A percentile compares a stretch with the other conserved stretches of the same genome.
These are phyloP conservation scores for Leuciscus idus DNA, from an alignment of 2,113 vertebrate genomes.

Conservation along the genomic window DNA sequence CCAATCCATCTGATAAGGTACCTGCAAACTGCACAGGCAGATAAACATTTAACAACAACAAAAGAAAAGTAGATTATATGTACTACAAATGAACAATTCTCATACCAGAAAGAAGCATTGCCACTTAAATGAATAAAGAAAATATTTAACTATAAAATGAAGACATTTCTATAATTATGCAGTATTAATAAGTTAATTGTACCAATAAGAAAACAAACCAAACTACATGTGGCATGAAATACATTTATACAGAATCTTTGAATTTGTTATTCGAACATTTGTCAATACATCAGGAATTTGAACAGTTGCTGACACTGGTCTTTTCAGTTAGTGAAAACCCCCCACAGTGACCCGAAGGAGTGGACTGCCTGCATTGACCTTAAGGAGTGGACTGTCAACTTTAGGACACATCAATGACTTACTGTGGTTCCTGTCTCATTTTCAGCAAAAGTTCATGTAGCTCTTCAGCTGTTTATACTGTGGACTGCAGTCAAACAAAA, in stretches of 20 bases:
- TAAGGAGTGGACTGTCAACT: conserved; percentile 49
- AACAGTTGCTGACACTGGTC: background rate
- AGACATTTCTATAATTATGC: background rate
- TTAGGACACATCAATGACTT: conserved; percentile 55
- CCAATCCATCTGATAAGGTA: conserved; percentile 92
- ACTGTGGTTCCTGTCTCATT: conserved; percentile 57
- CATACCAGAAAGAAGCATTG: background rate
- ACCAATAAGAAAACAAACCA: background rate
- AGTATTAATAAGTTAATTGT: background rate
- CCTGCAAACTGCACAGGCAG: conserved; percentile 86
- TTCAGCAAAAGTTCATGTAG: background rate
- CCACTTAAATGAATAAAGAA: background rate
- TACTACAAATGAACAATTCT: background rate
- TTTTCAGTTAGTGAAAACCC: conserved; percentile 28
- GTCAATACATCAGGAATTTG: background rate
- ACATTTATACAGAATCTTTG: background rate
- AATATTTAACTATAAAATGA: background rate
- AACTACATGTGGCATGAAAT: background rate
- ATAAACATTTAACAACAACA: conserved; percentile 25
- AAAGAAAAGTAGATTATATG: background rate
- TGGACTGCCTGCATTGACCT: conserved; percentile 52
- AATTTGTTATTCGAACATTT: background rate
- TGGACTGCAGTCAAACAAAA: background rate
- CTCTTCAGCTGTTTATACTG: background rate
- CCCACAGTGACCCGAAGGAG: conserved; percentile 50